Evolutionary conservation across 1,140 invertebrate species (phyloP).

Genomic region (Atta colombica): DNA sequence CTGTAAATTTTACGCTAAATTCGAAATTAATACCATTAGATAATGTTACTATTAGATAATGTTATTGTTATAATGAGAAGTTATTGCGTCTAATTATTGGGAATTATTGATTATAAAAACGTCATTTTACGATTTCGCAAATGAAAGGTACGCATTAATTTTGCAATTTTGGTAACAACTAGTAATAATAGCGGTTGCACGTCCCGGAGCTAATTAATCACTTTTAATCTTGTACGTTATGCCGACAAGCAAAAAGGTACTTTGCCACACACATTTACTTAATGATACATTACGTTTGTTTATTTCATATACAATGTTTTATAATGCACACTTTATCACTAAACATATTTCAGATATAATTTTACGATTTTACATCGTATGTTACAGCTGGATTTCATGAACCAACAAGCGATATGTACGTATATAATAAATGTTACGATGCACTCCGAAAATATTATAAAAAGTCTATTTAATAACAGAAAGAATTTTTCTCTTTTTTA

Average conservation of each 20-base stretch:
- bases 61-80: not conserved
- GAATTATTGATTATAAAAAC: slow-evolving; percentile 4
- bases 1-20: slow-evolving; percentile 16
- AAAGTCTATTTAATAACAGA: slow-evolving; percentile 23
- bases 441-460: not conserved
- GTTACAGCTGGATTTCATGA: not conserved
- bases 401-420: not conserved
- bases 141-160: slow-evolving; percentile 56
- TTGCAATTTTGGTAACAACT: slow-evolving; percentile 26
- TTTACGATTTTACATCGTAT: not conserved
- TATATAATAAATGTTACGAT: not conserved
- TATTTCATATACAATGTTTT: not conserved
- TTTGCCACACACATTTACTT: slow-evolving; percentile 1
- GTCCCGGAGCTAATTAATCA: slow-evolving; percentile 8
- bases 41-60: slow-evolving; percentile 21
- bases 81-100: slow-evolving; percentile 41
- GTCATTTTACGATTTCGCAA: slow-evolving; percentile 9
- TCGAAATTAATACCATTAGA: not conserved
- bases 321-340: slow-evolving; percentile 21
- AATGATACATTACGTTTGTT: slow-evolving; percentile 22
- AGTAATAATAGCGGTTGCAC: slow-evolving; percentile 25
- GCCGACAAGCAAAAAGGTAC: slow-evolving; percentile 1
- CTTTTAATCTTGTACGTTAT: slow-evolving; percentile 10
- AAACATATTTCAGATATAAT: slow-evolving; percentile 7
- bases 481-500: not conserved